These are phyloP conservation scores for Lepisosteus oculatus DNA, from an alignment of 2,113 vertebrate genomes.

Conservation along the genomic window DNA sequence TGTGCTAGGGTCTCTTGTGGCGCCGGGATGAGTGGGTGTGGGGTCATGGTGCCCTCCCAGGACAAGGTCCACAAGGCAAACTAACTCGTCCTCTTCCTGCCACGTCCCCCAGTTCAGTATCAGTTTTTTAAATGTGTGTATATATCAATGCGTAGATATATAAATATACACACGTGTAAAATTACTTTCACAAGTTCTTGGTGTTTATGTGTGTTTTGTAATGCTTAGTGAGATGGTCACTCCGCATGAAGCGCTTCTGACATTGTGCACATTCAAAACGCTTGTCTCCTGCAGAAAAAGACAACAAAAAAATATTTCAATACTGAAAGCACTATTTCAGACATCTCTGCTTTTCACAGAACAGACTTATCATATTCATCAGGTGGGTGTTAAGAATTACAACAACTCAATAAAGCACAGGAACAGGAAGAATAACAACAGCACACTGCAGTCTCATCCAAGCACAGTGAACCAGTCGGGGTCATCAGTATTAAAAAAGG, in stretches of 20 bases:
- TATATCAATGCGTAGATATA: conserved; percentile 9
- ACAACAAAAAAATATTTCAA: too few relatives aligned
- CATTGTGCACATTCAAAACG: conserved; percentile 94
- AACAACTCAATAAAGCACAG: too few relatives aligned
- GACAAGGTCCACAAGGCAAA: not conserved
- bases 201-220: conserved; percentile 98
- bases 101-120: conserved; percentile 29
- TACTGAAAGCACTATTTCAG: too few relatives aligned
- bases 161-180: not conserved
- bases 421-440: too few relatives aligned
- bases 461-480: too few relatives aligned
- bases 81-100: conserved; percentile 8
- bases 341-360: too few relatives aligned
- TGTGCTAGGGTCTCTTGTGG: not conserved
- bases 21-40: too few relatives aligned
- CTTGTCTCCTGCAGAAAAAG: conserved; percentile 80
- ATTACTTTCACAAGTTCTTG: conserved; percentile 87
- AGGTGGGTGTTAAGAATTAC: too few relatives aligned
- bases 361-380: too few relatives aligned
- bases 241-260: conserved; percentile 98
- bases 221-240: conserved; percentile 97
- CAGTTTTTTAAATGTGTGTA: conserved; percentile 11
- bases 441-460: too few relatives aligned
- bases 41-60: not conserved
- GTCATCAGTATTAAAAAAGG: too few relatives aligned